Conservation (phyloP, 2,888 invertebrate species). For the Sarcophaga caerulescens region DNA sequence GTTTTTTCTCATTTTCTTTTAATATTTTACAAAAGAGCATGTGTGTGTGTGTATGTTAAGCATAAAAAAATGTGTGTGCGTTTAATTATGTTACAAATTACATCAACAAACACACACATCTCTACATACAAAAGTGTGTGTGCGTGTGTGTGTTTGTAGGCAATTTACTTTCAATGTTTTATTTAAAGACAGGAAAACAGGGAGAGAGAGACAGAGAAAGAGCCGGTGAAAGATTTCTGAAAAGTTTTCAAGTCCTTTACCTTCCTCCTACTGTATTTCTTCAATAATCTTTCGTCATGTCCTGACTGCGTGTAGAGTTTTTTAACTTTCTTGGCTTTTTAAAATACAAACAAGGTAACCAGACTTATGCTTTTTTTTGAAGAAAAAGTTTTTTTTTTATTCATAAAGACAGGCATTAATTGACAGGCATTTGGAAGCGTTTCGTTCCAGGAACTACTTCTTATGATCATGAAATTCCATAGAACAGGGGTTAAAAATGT, state of each 20-base stretch:
- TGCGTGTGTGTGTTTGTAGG: slow-evolving; percentile 23
- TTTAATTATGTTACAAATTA: slow-evolving; percentile 19
- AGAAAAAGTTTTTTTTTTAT: background rate
- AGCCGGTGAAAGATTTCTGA: slow-evolving; percentile 42
- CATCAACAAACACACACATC: background rate
- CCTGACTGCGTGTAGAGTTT: background rate
- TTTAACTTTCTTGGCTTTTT: background rate
- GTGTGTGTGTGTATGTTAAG: background rate
- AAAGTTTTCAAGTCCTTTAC: slow-evolving; percentile 41
- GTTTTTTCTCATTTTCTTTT: no score
- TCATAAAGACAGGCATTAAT: no score
- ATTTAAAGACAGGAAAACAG: slow-evolving; percentile 35
- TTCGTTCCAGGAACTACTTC: no score
- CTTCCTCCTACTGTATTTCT: background rate
- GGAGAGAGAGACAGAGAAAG: background rate
- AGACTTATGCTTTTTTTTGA: background rate
- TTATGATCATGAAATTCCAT: no score
- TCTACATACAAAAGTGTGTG: no score
- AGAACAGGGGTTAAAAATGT: no score
- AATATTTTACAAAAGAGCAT: background rate
- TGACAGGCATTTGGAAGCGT: no score
- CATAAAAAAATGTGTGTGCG: background rate
- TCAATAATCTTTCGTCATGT: background rate
- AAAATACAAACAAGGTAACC: background rate
- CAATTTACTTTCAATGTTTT: slow-evolving; percentile 53